Conservation (phyloP, 2,113 vertebrate species). For the Oenanthe oenanthe region DNA sequence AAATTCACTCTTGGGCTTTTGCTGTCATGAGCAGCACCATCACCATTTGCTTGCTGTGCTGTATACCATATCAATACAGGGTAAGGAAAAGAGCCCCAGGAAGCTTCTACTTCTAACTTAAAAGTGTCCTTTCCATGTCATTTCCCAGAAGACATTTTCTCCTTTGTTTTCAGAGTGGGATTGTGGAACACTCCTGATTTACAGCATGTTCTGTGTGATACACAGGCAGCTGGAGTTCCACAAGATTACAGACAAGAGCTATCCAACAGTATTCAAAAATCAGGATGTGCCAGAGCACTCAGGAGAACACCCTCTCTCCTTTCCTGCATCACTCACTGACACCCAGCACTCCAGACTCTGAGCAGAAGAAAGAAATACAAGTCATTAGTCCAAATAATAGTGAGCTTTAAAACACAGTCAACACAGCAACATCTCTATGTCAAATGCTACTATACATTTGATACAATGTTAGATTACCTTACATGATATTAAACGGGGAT, state of each 20-base stretch:
- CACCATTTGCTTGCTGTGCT: background rate
- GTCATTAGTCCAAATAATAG: background rate
- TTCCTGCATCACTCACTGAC: background rate
- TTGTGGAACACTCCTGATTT: background rate
- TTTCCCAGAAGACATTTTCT: background rate
- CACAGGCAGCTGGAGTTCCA: background rate
- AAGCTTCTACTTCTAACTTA: background rate
- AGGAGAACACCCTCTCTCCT: background rate
- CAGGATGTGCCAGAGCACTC: background rate
- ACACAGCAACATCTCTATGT: background rate
- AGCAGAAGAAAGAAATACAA: background rate
- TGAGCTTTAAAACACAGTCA: background rate
- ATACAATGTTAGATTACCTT: background rate
- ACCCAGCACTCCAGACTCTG: background rate
- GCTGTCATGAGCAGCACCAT: background rate
- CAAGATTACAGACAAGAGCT: background rate
- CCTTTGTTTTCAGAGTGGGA: background rate
- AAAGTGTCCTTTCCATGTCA: background rate
- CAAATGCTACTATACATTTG: background rate
- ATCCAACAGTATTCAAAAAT: background rate
- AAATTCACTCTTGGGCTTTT: background rate
- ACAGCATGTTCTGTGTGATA: background rate
- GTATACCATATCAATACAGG: background rate
- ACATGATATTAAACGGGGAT: slow-evolving; percentile 60
- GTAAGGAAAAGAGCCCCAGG: background rate